Evolutionary conservation across 2,797 vertebrate genomes (phyloP).

Genomic region (Pelochelys cantorii): DNA sequence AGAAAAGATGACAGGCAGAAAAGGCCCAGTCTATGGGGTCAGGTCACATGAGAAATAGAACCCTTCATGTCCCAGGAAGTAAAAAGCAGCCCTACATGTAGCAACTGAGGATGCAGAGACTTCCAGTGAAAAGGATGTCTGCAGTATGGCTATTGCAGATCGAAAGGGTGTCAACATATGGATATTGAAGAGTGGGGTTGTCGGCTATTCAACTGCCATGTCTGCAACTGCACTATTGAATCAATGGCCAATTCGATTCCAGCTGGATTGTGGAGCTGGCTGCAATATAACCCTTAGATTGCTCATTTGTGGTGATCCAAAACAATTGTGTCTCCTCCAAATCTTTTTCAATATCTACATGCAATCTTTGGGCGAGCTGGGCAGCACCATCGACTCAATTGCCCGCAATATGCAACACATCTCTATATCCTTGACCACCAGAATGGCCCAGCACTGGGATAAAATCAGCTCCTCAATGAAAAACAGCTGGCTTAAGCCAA

Average conservation of each 20-base stretch:
- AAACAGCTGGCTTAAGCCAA: too few species aligned
- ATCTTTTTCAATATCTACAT: too few species aligned
- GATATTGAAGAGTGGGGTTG: not conserved
- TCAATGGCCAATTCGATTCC: not conserved
- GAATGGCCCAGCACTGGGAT: too few species aligned
- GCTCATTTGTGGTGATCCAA: too few species aligned
- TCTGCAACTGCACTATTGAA: not conserved
- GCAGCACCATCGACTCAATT: too few species aligned
- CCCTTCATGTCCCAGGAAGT: not conserved
- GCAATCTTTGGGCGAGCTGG: too few species aligned
- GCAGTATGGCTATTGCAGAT: not conserved
- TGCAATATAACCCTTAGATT: not conserved
- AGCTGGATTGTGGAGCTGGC: not conserved
- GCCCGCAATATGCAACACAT: too few species aligned
- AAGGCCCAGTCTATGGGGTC: not conserved
- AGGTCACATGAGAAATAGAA: not conserved
- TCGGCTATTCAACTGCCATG: accelerated
- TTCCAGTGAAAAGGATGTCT: accelerated
- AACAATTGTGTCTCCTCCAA: too few species aligned
- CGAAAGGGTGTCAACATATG: accelerated
- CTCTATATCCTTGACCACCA: too few species aligned
- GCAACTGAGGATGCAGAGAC: not conserved
- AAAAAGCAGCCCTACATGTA: not conserved
- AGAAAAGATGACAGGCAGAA: not conserved
- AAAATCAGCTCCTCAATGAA: too few species aligned